Base-by-base conservation (phyloP, 2,113 vertebrate genomes). In the Probosciger aterrimus region DNA sequence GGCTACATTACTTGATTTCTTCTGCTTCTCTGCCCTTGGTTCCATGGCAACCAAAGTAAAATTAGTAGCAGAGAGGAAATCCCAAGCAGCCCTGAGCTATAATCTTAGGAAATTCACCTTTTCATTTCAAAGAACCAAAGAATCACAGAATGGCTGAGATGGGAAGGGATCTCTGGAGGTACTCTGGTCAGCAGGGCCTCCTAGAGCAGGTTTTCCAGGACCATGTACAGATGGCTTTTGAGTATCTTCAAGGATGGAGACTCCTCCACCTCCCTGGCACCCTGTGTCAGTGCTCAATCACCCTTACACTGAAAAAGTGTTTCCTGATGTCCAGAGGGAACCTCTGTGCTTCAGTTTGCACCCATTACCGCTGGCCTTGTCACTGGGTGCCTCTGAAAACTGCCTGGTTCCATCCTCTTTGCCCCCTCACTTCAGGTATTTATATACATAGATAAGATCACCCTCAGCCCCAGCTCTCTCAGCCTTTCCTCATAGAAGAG, bases 1-100 rank as follows among this genome's bases (percentile, higher is more conserved):
- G 84, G 82, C 39, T 91, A 96, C 62, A 88, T 96, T 96, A 90
- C 93, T 92, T 89, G 57, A 88, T 93, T 94, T 94, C 59, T 94
- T 88, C 88, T 93, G 65, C 82, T 94, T 82, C 86, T 86, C 57
- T 93, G 86, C 65, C 41, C 95, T 84, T 82, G 93, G 62, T 81
- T 92, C 95, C 96, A 96, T 96, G 93, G 96, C 96, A 97, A 97
- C 95, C 92, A 96, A 95, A 86, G 64, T 95, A 96, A 97, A 97
- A 97, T 96, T 97, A 97, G 92, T 69, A 95, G 47, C 83, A 87
- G 71, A 90, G 82, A 91, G 87, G 88, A 96, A 95, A 95, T 95
- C 94, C 96, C 80, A 92, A 92, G 92, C 84, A 95, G 49, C 52
- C 59, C 67, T 88, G 71, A 90, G 46, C n/a, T 67, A 91, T 23